phyloP scores from a whole-genome alignment of 2,113 vertebrate genomes.

The Dendropsophus ebraccatus region DNA sequence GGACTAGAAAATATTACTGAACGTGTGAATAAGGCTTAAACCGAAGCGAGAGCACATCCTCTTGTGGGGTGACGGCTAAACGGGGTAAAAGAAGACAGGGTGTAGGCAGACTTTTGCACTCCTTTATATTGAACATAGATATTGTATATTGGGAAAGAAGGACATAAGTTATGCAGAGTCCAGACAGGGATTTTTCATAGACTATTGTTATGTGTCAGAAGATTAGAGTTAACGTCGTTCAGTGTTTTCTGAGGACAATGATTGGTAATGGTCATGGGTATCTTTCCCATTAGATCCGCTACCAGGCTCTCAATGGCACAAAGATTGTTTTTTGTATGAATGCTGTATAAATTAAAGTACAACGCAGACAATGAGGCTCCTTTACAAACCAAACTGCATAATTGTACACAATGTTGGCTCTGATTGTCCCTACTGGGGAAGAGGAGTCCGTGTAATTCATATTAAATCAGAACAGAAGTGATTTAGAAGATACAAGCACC shows the following conservation, averaged over 20 bases:
- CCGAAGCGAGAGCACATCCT: no score
- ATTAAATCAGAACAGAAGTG: not conserved
- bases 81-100: no score
- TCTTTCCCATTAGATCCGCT: constrained; percentile 38
- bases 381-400: not conserved
- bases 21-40: no score
- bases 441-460: not conserved
- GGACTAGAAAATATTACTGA: no score
- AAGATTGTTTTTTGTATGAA: not conserved
- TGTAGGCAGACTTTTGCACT: no score
- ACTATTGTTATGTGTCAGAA: not conserved
- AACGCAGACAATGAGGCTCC: not conserved
- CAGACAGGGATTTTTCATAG: no score
- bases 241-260: constrained; percentile 52
- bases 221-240: not conserved
- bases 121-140: no score
- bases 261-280: not conserved
- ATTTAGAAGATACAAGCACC: not conserved
- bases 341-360: constrained; percentile 11
- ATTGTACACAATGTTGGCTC: constrained; percentile 62
- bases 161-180: no score
- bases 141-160: no score
- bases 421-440: accelerated
- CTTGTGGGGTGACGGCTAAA: no score
- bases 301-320: constrained; percentile 43